Evolutionary conservation across 2,113 vertebrate genomes (phyloP), one percentile per base, ranked within the genome.

Genomic region (human): DNA sequence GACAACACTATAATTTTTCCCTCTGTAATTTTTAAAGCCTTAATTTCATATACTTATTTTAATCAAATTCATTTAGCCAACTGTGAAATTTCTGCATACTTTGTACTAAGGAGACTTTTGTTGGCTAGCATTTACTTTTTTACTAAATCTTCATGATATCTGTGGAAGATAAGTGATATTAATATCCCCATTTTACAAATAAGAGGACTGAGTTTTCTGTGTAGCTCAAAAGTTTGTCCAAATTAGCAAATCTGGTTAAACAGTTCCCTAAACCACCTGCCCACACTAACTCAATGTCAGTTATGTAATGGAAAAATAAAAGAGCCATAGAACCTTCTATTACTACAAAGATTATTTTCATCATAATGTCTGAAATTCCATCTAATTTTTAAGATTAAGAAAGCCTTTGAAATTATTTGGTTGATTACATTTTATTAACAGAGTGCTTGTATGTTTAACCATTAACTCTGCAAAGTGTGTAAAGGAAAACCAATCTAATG

Each of bases 401-500:
- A 96, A 95, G n/a, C 13, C 20, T 52, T 96, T 96, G 50, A 90
- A 92, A 82, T 93, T 52, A 57, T 50, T 84, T 89, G 50, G 48
- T 57, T 92, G 95, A 79, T 72, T 87, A 86, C 76, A 75, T 87
- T 40, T 94, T 79, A 40, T 45, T 91, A 95, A 95, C 50, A 94
- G 80, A 97, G 93, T 57, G 86, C 89, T 84, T 94, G 57, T 88
- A 86, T 82, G 48, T 94, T 96, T 90, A 94, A 98, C 94, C 59
- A 85, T 95, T 82, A 96, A 89, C 91, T 98, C 85, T 81, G 55
- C 52, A 57, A 97, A 97, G 92, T 86, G 79, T 86, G 92, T 94
- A 97, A 96, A 97, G 89, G 91, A 95, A 98, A 98, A 97, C 45
- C 92, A 97, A 92, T 72, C 72, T 92, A 96, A 97, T 8, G 50